phyloP scores from a whole-genome alignment of 30 jellyfish, hydroid and myxozoan species.

The Sanderia malayensis region DNA sequence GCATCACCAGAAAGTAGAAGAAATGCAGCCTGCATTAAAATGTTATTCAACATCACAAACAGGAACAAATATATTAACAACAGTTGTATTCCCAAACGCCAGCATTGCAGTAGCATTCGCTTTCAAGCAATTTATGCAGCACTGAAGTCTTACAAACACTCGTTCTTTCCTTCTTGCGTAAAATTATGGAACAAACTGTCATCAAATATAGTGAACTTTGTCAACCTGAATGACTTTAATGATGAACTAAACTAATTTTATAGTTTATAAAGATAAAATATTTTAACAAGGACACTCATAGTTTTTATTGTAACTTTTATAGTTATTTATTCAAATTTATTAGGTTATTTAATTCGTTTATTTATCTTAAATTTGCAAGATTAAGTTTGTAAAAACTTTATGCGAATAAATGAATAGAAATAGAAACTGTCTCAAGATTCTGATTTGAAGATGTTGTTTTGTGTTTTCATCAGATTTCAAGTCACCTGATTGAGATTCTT shows the following conservation, averaged over 20 bases:
- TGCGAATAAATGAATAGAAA: constrained; percentile 6
- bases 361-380: background rate
- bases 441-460: no score
- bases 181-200: constrained; percentile 12
- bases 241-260: constrained; percentile 9
- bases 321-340: constrained; percentile 3
- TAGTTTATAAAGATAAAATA: constrained; percentile 7
- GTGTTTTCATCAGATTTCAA: no score
- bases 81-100: constrained; percentile 16
- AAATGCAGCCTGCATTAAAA: constrained; percentile 18
- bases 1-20: constrained; percentile 12
- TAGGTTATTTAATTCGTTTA: constrained; percentile 7
- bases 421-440: no score
- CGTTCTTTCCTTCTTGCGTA: constrained; percentile 18
- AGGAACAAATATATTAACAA: constrained; percentile 12
- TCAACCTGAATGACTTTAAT: constrained; percentile 12
- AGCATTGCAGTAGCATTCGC: constrained; percentile 14
- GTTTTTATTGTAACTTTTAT: constrained; percentile 9
- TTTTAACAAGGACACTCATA: constrained; percentile 15
- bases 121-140: constrained; percentile 13
- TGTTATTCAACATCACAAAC: constrained; percentile 11
- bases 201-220: constrained; percentile 6
- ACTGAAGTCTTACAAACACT: constrained; percentile 13
- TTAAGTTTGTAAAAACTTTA: constrained; percentile 10
- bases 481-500: no score